phyloP scores from a whole-genome alignment of 1,140 invertebrate species.

The Drosophila neocordata region DNA sequence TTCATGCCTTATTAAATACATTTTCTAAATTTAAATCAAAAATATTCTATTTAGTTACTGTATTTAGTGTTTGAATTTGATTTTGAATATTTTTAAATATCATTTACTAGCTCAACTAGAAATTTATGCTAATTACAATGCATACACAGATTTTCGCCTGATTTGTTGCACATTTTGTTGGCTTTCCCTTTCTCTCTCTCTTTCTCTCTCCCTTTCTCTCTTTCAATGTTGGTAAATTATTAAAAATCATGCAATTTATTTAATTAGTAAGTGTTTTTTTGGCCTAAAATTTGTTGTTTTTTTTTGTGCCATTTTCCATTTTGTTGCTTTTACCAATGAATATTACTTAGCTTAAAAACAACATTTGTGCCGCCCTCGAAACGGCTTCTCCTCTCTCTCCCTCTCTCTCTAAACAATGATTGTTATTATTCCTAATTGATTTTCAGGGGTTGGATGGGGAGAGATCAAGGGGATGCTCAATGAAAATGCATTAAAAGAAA shows the following conservation, averaged over 20 bases:
- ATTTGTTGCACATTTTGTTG: constrained; percentile 40
- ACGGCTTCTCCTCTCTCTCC: constrained; percentile 17
- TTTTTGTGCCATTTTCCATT: too few species aligned
- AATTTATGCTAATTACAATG: constrained; percentile 56
- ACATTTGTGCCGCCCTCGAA: neutral
- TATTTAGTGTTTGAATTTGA: neutral
- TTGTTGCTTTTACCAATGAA: neutral
- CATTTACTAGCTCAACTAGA: constrained; percentile 10
- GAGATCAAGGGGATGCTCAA: too few species aligned
- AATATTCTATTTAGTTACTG: neutral
- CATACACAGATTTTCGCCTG: constrained; percentile 32
- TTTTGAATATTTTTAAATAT: constrained; percentile 2
- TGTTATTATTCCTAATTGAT: constrained; percentile 75
- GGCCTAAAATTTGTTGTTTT: constrained; percentile 11
- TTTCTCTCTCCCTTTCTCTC: neutral
- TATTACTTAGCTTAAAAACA: constrained; percentile 14
- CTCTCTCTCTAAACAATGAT: constrained; percentile 47
- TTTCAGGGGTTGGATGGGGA: constrained; percentile 18
- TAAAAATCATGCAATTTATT: constrained; percentile 63
- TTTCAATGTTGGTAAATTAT: constrained; percentile 37
- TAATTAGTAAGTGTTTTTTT: constrained; percentile 46
- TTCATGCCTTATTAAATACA: too few species aligned
- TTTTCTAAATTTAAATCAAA: too few species aligned
- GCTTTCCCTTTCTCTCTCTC: neutral
- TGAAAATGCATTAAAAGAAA: constrained; percentile 35